Evolutionary conservation across 2,113 vertebrate species (phyloP).

Genomic region (Anhinga anhinga): DNA sequence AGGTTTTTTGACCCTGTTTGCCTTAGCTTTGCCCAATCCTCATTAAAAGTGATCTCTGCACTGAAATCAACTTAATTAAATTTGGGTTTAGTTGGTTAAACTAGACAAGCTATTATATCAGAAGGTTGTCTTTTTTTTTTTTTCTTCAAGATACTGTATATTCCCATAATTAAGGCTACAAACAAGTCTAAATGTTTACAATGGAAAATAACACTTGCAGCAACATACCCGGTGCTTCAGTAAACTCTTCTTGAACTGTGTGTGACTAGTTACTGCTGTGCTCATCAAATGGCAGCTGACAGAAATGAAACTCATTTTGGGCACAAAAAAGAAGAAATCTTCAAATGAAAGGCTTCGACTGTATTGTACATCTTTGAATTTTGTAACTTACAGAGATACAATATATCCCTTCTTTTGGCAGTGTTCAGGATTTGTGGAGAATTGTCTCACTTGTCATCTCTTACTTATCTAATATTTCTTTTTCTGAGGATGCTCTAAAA

Average conservation of each 20-base stretch:
- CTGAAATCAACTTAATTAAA: neutral
- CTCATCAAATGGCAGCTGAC: neutral
- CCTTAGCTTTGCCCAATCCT: neutral
- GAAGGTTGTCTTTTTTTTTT: neutral
- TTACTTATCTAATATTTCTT: neutral
- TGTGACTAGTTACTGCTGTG: neutral
- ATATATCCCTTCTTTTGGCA: neutral
- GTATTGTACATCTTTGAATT: neutral
- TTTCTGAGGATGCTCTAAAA: neutral
- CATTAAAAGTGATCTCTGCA: neutral
- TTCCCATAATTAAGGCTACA: neutral
- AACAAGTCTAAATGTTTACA: neutral
- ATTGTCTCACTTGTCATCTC: neutral
- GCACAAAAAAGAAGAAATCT: neutral
- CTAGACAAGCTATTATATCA: neutral
- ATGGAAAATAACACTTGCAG: neutral
- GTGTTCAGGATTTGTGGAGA: neutral
- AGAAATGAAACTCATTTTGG: neutral
- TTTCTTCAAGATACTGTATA: neutral
- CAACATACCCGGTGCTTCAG: neutral
- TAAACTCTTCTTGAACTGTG: neutral
- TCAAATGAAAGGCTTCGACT: neutral
- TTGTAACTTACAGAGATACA: neutral
- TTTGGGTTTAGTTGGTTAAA: neutral
- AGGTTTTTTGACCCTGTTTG: neutral